A percentile compares a stretch with the other conserved stretches of the same genome.
phyloP scores from a whole-genome alignment of 1,140 invertebrate genomes.

The Drosophila ogumai region DNA sequence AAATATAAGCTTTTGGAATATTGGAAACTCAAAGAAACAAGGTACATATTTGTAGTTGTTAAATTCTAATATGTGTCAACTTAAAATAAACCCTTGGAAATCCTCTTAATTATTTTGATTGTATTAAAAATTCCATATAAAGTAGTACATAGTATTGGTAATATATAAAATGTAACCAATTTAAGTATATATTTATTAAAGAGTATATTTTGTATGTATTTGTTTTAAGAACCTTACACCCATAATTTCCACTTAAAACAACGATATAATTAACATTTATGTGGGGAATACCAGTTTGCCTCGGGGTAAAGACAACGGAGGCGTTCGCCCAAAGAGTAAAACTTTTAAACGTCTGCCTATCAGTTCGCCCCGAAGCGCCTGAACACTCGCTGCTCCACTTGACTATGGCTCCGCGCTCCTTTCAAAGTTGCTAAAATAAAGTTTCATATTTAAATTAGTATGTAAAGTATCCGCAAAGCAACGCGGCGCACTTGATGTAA shows the following conservation, averaged over 20 bases:
- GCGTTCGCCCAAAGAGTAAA: conserved; percentile 15
- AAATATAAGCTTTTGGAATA: background rate
- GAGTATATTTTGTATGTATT: background rate
- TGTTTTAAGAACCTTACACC: background rate
- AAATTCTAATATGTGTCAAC: background rate
- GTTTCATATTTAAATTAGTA: conserved; percentile 67
- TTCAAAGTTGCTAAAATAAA: conserved; percentile 25
- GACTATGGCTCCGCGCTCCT: conserved; percentile 5
- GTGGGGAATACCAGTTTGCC: conserved; percentile 9
- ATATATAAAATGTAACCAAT: too few relatives aligned
- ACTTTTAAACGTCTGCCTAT: conserved; percentile 45
- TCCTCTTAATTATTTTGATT: background rate
- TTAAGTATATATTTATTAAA: background rate
- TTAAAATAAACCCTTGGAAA: background rate
- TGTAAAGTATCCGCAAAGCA: conserved; percentile 53
- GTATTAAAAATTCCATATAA: background rate
- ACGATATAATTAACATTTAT: conserved; percentile 10
- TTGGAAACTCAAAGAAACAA: background rate
- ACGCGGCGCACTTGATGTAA: conserved; percentile 55
- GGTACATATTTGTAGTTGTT: background rate
- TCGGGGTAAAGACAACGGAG: background rate
- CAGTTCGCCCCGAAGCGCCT: conserved; percentile 7
- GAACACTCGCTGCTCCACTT: conserved; percentile 8
- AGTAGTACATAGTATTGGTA: background rate
- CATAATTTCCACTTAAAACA: background rate